These are phyloP conservation scores for Fragum fragum DNA, from an alignment of 2,888 invertebrate genomes.

Conservation along the genomic window DNA sequence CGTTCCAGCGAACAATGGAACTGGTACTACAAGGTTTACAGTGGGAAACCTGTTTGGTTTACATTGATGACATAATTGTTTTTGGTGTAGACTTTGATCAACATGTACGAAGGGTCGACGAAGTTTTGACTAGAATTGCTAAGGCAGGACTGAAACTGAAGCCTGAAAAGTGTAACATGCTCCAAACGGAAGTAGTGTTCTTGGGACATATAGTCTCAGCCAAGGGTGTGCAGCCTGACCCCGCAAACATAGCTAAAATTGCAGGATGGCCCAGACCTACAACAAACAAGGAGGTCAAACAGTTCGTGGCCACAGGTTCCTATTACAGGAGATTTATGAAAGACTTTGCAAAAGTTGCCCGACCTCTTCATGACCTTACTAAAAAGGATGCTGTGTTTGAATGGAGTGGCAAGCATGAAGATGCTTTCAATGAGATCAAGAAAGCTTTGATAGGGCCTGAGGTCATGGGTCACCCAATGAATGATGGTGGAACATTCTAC, in stretches of 20 bases:
- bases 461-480: too few relatives aligned
- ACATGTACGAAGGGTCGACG: slow-evolving; percentile 36
- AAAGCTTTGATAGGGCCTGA: too few relatives aligned
- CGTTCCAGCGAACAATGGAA: slow-evolving; percentile 8
- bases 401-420: too few relatives aligned
- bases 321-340: slow-evolving; percentile 26
- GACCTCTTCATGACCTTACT: slow-evolving; percentile 11
- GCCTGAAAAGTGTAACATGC: slow-evolving; percentile 53
- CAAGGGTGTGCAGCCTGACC: slow-evolving; percentile 31
- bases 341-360: slow-evolving; percentile 12
- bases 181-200: slow-evolving; percentile 32
- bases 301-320: slow-evolving; percentile 37
- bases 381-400: not conserved
- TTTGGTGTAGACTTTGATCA: slow-evolving; percentile 42
- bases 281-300: slow-evolving; percentile 18
- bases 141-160: slow-evolving; percentile 39
- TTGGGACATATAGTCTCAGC: slow-evolving; percentile 30
- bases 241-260: slow-evolving; percentile 3
- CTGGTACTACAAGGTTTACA: too few relatives aligned
- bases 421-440: too few relatives aligned
- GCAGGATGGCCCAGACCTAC: slow-evolving; percentile 16
- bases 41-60: slow-evolving; percentile 46
- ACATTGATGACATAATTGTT: slow-evolving; percentile 51
- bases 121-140: slow-evolving; percentile 35
- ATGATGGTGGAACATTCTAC: too few relatives aligned